Conservation (phyloP, 2,888 invertebrate genomes). For the Nymphalis urticae region DNA sequence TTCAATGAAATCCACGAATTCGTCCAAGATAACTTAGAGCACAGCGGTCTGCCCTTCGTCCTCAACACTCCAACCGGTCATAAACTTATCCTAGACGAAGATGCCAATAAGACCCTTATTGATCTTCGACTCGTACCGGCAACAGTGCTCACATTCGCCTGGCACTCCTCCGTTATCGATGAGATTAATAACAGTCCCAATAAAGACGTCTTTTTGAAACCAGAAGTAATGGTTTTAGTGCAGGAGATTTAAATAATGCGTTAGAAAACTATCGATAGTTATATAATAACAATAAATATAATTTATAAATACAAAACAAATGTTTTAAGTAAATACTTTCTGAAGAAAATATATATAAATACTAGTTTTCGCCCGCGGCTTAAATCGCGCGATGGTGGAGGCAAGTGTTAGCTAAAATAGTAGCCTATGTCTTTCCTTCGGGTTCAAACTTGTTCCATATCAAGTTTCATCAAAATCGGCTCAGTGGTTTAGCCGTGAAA, state of each 20-base stretch:
- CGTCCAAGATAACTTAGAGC: conserved; percentile 88
- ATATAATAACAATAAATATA: background rate
- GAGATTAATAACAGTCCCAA: conserved; percentile 77
- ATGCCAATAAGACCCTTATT: conserved; percentile 87
- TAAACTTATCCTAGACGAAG: conserved; percentile 83
- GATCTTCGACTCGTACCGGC: conserved; percentile 92
- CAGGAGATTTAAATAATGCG: conserved; percentile 71
- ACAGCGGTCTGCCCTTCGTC: conserved; percentile 85
- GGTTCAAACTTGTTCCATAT: too few species aligned
- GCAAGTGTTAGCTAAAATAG: too few species aligned
- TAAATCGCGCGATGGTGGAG: too few species aligned
- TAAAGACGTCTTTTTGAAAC: conserved; percentile 86
- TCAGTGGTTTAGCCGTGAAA: too few species aligned
- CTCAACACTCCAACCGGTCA: conserved; percentile 86
- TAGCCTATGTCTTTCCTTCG: too few species aligned
- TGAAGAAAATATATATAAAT: too few species aligned
- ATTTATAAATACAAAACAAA: too few species aligned
- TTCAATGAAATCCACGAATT: conserved; percentile 88
- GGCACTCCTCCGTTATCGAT: conserved; percentile 80
- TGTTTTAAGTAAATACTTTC: too few species aligned
- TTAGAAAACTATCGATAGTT: conserved; percentile 9
- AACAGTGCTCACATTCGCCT: conserved; percentile 88
- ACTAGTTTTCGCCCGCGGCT: too few species aligned
- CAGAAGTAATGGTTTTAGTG: conserved; percentile 87
- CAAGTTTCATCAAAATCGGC: too few species aligned